Evolutionary conservation across 2,113 vertebrate genomes (phyloP).

Genomic region (Ammospiza nelsoni): DNA sequence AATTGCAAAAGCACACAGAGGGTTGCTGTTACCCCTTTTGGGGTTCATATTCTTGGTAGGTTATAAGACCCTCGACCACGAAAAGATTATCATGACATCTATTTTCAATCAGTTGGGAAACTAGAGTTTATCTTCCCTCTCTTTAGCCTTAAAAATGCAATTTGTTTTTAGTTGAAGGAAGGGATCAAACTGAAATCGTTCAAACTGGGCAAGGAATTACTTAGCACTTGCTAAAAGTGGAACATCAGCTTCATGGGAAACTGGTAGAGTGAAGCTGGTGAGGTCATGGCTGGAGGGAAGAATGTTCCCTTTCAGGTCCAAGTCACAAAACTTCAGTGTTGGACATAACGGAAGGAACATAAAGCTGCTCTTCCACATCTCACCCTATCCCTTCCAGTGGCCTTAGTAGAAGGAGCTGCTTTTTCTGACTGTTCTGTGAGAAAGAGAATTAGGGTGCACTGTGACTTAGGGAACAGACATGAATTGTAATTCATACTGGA

Average conservation of each 20-base stretch:
- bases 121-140: not conserved
- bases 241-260: not conserved
- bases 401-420: not conserved
- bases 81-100: not conserved
- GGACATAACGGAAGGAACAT: not conserved
- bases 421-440: not conserved
- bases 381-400: not conserved
- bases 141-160: not conserved
- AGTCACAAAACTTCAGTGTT: not conserved
- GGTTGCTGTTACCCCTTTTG: not conserved
- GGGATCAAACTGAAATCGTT: not conserved
- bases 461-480: not conserved
- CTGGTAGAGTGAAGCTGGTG: not conserved
- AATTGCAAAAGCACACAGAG: not conserved
- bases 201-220: not conserved
- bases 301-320: not conserved
- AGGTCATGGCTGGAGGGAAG: not conserved
- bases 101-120: not conserved
- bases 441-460: not conserved
- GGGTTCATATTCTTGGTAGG: not conserved
- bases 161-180: not conserved
- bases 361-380: not conserved
- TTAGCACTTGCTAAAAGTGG: not conserved
- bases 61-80: not conserved
- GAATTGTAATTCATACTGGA: not conserved